phyloP scores from a whole-genome alignment of 2,888 invertebrate species.

The Orchesellides sinensis region DNA sequence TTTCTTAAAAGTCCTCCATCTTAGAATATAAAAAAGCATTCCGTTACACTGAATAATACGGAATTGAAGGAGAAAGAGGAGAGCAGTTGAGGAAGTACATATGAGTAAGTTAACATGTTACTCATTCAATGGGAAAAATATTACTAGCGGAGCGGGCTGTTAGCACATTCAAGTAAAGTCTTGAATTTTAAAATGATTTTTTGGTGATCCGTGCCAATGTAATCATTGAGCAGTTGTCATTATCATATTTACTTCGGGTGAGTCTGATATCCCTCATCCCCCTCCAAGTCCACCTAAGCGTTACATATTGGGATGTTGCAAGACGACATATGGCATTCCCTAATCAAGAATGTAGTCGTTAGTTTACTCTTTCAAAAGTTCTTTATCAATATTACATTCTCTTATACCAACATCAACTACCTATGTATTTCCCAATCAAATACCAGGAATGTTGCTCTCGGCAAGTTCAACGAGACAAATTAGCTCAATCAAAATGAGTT shows the following conservation, averaged over 20 bases:
- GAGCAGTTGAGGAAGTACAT: constrained; percentile 47
- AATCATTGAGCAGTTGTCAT: neutral
- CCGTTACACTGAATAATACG: constrained; percentile 15
- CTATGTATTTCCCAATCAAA: too few relatives aligned
- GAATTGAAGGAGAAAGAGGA: constrained; percentile 43
- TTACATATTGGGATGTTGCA: too few relatives aligned
- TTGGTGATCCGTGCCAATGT: constrained; percentile 45
- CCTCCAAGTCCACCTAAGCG: too few relatives aligned
- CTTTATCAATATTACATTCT: too few relatives aligned
- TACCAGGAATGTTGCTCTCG: constrained; percentile 1
- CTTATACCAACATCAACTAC: too few relatives aligned
- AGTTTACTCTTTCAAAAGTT: too few relatives aligned
- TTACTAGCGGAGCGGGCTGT: constrained; percentile 24
- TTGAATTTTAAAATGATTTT: constrained; percentile 55
- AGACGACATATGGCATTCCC: too few relatives aligned
- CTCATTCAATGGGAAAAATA: constrained; percentile 54
- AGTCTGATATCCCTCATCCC: too few relatives aligned
- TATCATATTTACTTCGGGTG: too few relatives aligned
- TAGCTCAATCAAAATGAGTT: constrained; percentile 13
- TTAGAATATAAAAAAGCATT: constrained; percentile 33
- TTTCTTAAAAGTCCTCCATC: constrained; percentile 44
- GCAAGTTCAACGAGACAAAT: constrained; percentile 16
- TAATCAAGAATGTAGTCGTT: too few relatives aligned
- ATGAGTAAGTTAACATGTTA: constrained; percentile 36
- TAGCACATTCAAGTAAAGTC: constrained; percentile 37